Percentiles rank a stretch among this genome's conserved stretches.
Evolutionary conservation across 1,140 invertebrate genomes (phyloP).

Genomic region (Parasteatoda tepidariorum): DNA sequence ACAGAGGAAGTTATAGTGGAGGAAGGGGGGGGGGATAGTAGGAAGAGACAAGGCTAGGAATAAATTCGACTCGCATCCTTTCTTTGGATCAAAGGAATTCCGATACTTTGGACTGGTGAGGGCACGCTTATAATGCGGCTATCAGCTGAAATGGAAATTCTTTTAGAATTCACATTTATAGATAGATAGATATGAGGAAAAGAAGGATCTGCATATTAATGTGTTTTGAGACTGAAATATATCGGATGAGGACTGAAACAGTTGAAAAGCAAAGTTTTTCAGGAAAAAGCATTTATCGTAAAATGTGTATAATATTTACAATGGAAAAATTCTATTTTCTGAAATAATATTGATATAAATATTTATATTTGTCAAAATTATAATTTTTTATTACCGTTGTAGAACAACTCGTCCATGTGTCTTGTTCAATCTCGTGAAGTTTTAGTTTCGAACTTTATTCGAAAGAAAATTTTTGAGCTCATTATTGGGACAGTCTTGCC

Average conservation of each 20-base stretch:
- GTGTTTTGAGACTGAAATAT: conserved; percentile 4
- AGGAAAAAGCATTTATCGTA: too few species aligned
- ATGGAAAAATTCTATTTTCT: too few species aligned
- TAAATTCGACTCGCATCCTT: conserved; percentile 40
- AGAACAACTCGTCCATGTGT: too few species aligned
- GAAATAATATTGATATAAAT: too few species aligned
- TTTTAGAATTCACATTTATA: conserved; percentile 9
- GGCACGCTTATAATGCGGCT: conserved; percentile 30
- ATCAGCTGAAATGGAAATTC: conserved; percentile 31
- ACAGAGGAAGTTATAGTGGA: background rate
- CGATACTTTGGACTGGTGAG: conserved; percentile 11
- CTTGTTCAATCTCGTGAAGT: too few species aligned
- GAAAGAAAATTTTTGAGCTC: too few species aligned
- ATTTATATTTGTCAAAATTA: too few species aligned
- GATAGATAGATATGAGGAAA: conserved; percentile 13
- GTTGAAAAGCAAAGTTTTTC: too few species aligned
- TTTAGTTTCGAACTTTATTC: too few species aligned
- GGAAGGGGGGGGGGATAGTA: background rate
- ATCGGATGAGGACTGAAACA: conserved; percentile 12
- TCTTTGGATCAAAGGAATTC: conserved; percentile 34
- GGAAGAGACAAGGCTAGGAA: conserved; percentile 11
- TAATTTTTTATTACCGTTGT: too few species aligned
- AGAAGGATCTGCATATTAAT: conserved; percentile 37
- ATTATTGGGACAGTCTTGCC: too few species aligned
- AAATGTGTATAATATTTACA: too few species aligned